These are phyloP conservation scores for Montipora foliosa DNA, from an alignment of 64 coral and sea anemone genomes.

Conservation along the genomic window DNA sequence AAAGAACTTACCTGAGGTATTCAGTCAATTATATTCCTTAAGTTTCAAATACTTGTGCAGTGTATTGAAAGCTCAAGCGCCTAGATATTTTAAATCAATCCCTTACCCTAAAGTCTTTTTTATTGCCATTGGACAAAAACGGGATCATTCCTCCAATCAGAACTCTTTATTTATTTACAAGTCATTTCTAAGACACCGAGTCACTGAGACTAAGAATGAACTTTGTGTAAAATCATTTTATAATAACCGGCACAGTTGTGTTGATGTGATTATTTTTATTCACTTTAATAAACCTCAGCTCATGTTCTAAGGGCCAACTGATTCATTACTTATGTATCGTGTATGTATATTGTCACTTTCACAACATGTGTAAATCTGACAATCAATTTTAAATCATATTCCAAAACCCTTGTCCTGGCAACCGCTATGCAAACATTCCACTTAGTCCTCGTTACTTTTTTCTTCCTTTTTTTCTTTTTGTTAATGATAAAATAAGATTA, in stretches of 20 bases:
- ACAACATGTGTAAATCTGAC: conserved; percentile 12
- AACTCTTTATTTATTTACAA: not conserved
- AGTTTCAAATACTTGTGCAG: conserved; percentile 30
- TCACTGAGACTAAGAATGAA: conserved; percentile 9
- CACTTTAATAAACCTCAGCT: not conserved
- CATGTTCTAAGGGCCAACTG: not conserved
- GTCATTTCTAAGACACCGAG: not conserved
- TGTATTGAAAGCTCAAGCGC: not conserved
- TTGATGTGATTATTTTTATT: conserved; percentile 15
- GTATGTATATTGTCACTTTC: not conserved
- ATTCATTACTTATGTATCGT: conserved; percentile 3
- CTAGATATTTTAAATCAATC: not conserved
- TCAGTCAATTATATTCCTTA: not conserved
- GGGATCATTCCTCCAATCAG: not conserved
- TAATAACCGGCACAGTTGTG: not conserved
- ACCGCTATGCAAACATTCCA: not conserved
- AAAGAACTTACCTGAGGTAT: not conserved
- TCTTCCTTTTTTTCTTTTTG: not conserved
- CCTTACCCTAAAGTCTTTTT: not conserved
- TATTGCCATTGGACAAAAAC: conserved; percentile 3
- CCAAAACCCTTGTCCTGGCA: conserved; percentile 17
- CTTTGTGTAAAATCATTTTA: not conserved
- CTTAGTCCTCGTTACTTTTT: not conserved
- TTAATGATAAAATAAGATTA: not conserved
- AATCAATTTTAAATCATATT: not conserved